phyloP scores from a whole-genome alignment of 1,140 invertebrate species.

The Lethocerus indicus region DNA sequence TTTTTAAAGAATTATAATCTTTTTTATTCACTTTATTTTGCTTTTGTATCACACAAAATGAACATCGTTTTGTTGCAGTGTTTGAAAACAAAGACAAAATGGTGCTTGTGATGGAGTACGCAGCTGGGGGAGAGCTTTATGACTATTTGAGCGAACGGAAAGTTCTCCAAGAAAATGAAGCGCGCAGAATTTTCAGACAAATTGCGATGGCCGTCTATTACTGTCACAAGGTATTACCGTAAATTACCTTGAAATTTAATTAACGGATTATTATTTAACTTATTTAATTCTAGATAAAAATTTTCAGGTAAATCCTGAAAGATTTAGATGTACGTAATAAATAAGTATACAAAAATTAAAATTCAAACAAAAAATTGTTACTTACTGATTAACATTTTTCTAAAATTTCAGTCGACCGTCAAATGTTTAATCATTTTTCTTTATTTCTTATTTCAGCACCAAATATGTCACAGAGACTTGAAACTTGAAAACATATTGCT shows the following conservation, averaged over 20 bases:
- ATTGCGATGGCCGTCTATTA: constrained; percentile 96
- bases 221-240: constrained; percentile 93
- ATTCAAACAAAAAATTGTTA: too few relatives aligned
- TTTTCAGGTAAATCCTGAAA: background rate
- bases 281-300: background rate
- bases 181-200: constrained; percentile 89
- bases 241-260: too few relatives aligned
- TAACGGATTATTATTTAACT: background rate
- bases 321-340: too few relatives aligned
- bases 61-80: constrained; percentile 44
- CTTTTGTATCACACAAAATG: too few relatives aligned
- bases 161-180: constrained; percentile 80
- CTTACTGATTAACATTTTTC: too few relatives aligned
- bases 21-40: background rate
- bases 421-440: background rate
- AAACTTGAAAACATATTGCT: constrained; percentile 98
- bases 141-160: constrained; percentile 92
- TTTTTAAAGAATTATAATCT: background rate
- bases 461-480: constrained; percentile 93
- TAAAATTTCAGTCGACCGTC: too few relatives aligned
- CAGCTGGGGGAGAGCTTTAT: constrained; percentile 93
- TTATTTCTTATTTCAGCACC: constrained; percentile 41
- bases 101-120: constrained; percentile 99
- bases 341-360: too few relatives aligned
- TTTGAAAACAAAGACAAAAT: constrained; percentile 99